A percentile compares a stretch with the other conserved stretches of the same genome.
These are phyloP conservation scores for Agonum fuliginosum DNA, from an alignment of 2,888 invertebrate genomes.

Conservation along the genomic window DNA sequence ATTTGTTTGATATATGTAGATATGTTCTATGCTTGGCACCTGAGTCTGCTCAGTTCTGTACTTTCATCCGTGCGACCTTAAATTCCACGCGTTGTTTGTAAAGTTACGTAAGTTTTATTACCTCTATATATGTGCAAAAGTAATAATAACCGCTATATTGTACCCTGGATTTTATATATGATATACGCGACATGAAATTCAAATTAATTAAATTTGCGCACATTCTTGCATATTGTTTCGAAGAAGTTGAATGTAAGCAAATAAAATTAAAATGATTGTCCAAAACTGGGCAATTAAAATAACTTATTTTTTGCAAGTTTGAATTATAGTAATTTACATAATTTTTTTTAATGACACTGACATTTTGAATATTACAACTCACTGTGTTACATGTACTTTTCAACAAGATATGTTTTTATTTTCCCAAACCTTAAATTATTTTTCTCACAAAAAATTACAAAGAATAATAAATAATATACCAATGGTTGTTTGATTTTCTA, in stretches of 20 bases:
- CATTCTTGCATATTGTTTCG: background rate
- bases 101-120: conserved; percentile 44
- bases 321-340: background rate
- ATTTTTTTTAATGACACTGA: conserved; percentile 24
- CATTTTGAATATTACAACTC: background rate
- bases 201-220: background rate
- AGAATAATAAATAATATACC: too few relatives aligned
- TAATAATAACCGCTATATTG: conserved; percentile 10
- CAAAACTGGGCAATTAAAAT: background rate
- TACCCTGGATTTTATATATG: background rate
- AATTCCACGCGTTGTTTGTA: conserved; percentile 25
- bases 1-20: conserved; percentile 35
- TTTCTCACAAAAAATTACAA: too few relatives aligned
- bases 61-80: conserved; percentile 42
- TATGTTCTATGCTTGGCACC: conserved; percentile 18
- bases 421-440: background rate
- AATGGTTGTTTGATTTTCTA: too few relatives aligned
- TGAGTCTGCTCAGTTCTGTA: conserved; percentile 19
- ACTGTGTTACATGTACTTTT: background rate
- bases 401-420: background rate
- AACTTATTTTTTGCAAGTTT: background rate
- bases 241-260: background rate
- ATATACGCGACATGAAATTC: background rate
- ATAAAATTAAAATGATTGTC: background rate
- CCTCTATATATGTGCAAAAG: conserved; percentile 39